These are phyloP conservation scores for Lasiommata megera DNA, from an alignment of 2,888 invertebrate genomes.

Conservation along the genomic window DNA sequence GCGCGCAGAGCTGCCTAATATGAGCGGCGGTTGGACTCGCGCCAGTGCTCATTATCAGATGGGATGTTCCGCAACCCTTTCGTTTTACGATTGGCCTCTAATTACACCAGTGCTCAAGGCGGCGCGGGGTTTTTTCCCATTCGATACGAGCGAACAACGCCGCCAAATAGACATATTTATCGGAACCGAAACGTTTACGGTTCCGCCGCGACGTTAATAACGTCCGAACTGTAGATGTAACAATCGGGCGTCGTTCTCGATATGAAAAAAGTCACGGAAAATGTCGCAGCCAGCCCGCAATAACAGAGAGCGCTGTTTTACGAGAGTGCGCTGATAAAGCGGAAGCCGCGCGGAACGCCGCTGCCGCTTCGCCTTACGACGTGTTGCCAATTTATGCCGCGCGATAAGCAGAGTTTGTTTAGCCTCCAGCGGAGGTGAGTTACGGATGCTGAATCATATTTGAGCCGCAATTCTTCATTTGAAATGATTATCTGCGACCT, in stretches of 20 bases:
- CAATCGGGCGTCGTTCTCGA: constrained; percentile 50
- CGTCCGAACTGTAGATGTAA: constrained; percentile 30
- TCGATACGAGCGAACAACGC: constrained; percentile 31
- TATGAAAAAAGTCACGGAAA: constrained; percentile 73
- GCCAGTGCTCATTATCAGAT: constrained; percentile 81
- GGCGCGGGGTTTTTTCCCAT: constrained; percentile 61
- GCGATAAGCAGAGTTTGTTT: constrained; percentile 79
- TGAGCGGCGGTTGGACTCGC: constrained; percentile 73
- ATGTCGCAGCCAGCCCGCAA: constrained; percentile 66
- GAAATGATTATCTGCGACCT: constrained; percentile 16
- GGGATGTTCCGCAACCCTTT: constrained; percentile 77
- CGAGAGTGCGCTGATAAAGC: constrained; percentile 74
- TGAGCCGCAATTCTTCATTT: constrained; percentile 48
- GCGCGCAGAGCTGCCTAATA: constrained; percentile 71
- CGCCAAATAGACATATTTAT: constrained; percentile 77
- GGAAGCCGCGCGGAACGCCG: constrained; percentile 55
- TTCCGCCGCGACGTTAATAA: constrained; percentile 53
- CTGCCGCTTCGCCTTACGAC: constrained; percentile 72
- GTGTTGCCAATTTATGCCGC: constrained; percentile 79
- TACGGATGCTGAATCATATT: constrained; percentile 56
- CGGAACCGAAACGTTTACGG: constrained; percentile 64
- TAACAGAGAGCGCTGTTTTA: constrained; percentile 74
- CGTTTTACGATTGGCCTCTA: constrained; percentile 81
- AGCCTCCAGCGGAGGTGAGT: constrained; percentile 63
- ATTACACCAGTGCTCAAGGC: constrained; percentile 77